Conservation (phyloP, 2,113 vertebrate species). For the Castor canadensis region DNA sequence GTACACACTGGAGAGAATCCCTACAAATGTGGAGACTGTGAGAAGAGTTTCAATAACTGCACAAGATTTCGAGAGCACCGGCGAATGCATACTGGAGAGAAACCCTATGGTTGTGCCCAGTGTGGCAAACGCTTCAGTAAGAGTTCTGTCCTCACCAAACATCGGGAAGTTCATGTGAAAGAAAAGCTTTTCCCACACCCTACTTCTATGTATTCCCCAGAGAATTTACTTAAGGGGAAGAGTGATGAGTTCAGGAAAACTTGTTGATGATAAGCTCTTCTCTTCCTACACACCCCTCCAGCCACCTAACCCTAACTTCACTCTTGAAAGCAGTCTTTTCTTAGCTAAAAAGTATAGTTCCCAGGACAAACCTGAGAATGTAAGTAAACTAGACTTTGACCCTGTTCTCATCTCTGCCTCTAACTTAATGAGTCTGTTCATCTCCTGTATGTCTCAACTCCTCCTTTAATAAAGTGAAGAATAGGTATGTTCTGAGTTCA, state of each 20-base stretch:
- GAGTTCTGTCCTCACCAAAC: conserved; percentile 76
- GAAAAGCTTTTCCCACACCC: conserved; percentile 65
- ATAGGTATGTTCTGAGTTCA: background rate
- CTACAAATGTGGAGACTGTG: conserved; percentile 89
- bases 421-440: background rate
- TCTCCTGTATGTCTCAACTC: background rate
- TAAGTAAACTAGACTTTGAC: background rate
- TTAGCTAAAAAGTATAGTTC: background rate
- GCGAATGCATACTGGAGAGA: conserved; percentile 90
- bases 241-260: conserved; percentile 50
- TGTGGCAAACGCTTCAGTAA: conserved; percentile 83
- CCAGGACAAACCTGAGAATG: background rate
- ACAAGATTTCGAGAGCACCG: conserved; percentile 90
- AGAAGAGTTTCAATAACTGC: conserved; percentile 90
- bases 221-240: conserved; percentile 51
- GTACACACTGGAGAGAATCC: conserved; percentile 90
- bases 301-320: background rate
- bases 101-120: conserved; percentile 84
- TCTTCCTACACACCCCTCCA: background rate
- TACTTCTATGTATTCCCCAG: conserved; percentile 28
- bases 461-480: conserved; percentile 6
- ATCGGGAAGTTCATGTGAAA: conserved; percentile 69
- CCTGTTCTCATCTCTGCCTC: conserved; percentile 33
- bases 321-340: conserved; percentile 7
- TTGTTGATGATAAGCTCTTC: conserved; percentile 37